phyloP scores from a whole-genome alignment of 2,797 vertebrate species.

The Thamnophis elegans region DNA sequence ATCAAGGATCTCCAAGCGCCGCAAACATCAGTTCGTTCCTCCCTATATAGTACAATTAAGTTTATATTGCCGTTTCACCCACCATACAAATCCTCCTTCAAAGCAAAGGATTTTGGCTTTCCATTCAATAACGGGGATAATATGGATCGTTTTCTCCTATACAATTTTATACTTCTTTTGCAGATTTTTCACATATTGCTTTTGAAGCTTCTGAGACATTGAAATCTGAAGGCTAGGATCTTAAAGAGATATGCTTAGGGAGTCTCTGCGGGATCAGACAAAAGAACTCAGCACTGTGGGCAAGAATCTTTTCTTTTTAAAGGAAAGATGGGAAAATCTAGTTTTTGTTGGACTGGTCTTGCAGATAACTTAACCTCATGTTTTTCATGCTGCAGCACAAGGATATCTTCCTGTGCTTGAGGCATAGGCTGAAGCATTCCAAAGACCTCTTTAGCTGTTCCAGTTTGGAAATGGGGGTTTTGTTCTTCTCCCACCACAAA shows the following conservation, averaged over 20 bases:
- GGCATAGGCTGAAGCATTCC: neutral
- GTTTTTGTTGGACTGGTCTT: neutral
- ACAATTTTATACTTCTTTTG: neutral
- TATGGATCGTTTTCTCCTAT: neutral
- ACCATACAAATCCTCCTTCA: neutral
- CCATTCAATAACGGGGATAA: neutral
- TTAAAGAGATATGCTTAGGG: neutral
- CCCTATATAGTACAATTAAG: neutral
- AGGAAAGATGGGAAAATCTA: neutral
- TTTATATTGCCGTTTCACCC: neutral
- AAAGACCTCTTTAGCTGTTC: neutral
- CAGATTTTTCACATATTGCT: neutral
- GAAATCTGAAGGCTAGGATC: neutral
- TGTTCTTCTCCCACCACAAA: neutral
- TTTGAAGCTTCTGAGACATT: neutral
- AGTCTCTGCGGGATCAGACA: neutral
- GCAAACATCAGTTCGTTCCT: neutral
- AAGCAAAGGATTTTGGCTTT: neutral
- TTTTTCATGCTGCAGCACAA: neutral
- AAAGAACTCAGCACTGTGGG: neutral
- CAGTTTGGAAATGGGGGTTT: neutral
- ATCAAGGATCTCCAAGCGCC: too few relatives aligned
- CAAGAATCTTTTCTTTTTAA: neutral
- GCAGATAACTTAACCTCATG: neutral
- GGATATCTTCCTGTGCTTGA: neutral